Evolutionary conservation across 30 jellyfish, hydroid and myxozoan genomes (phyloP).

Genomic region (Mastigias papua): DNA sequence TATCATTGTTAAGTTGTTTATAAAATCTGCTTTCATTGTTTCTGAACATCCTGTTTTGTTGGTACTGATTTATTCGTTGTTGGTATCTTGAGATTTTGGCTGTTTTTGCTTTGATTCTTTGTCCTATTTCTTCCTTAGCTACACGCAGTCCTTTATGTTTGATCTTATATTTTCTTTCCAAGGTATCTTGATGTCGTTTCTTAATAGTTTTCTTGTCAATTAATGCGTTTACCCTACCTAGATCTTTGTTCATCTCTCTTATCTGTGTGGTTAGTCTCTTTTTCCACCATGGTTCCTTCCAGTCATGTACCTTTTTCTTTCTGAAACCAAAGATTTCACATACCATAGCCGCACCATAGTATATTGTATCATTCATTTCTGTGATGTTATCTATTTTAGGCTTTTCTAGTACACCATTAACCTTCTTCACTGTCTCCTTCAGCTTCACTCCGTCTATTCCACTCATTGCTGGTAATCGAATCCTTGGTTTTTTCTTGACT

Average conservation of each 20-base stretch:
- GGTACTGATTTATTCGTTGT: neutral
- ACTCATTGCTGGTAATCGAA: neutral
- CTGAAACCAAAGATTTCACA: constrained; percentile 17
- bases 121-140: constrained; percentile 8
- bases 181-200: constrained; percentile 16
- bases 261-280: constrained; percentile 1
- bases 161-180: constrained; percentile 14
- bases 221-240: constrained; percentile 27
- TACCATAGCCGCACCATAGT: constrained; percentile 44
- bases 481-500: too few species aligned
- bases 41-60: too few species aligned
- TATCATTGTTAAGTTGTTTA: too few species aligned
- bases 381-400: neutral
- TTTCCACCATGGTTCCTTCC: constrained; percentile 52
- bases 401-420: constrained; percentile 12
- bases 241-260: constrained; percentile 27
- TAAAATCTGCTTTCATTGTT: too few species aligned
- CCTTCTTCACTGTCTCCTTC: neutral
- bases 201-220: constrained; percentile 9
- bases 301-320: neutral
- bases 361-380: neutral
- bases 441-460: neutral
- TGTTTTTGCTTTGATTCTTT: constrained; percentile 11
- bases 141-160: constrained; percentile 9
- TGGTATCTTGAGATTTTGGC: constrained; percentile 13